Evolutionary conservation across 2,113 vertebrate species (phyloP).

Genomic region (Hippocampus comes): DNA sequence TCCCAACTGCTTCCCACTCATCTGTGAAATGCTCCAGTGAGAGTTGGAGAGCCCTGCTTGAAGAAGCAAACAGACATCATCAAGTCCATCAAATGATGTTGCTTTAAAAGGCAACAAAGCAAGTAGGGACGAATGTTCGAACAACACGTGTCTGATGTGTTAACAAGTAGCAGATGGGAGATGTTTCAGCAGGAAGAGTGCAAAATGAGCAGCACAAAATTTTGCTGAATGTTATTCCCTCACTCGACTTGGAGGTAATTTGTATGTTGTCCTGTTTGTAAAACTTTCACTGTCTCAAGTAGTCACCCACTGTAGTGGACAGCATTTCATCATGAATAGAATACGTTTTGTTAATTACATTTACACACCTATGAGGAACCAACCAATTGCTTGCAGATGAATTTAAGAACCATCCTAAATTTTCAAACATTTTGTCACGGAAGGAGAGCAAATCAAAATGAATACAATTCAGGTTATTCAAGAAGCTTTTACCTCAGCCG

Average conservation of each 20-base stretch:
- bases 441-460: slow-evolving; percentile 47
- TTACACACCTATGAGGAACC: neutral
- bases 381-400: slow-evolving; percentile 21
- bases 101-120: no score
- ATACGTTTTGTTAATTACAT: neutral
- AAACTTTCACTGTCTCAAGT: slow-evolving; percentile 53
- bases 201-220: slow-evolving; percentile 19
- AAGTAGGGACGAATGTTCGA: no score
- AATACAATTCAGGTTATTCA: slow-evolving; percentile 62
- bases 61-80: no score
- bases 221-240: neutral
- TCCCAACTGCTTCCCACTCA: no score
- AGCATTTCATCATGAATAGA: neutral
- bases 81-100: no score
- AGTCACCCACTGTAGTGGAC: slow-evolving; percentile 20
- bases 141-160: neutral
- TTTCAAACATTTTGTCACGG: neutral
- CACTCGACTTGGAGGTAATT: slow-evolving; percentile 38
- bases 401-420: slow-evolving; percentile 8
- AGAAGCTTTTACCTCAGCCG: slow-evolving; percentile 39
- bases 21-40: no score
- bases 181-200: slow-evolving; percentile 10
- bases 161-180: neutral
- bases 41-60: no score
- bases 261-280: slow-evolving; percentile 57